phyloP scores from a whole-genome alignment of 2,888 invertebrate species.

The Frankliniella fusca region DNA sequence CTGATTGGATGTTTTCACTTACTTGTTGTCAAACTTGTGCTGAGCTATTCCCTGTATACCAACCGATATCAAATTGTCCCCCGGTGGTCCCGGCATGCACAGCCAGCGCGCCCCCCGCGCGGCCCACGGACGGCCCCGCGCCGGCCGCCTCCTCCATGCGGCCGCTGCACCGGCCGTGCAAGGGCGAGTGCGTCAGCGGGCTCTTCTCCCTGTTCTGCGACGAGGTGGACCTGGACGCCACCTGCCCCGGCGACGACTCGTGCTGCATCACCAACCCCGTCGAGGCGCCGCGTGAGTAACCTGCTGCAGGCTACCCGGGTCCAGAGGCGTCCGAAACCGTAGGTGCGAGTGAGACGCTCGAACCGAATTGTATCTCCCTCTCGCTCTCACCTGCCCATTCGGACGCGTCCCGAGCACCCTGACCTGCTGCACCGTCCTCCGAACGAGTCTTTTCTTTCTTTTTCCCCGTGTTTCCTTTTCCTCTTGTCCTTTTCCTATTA shows the following conservation, averaged over 20 bases:
- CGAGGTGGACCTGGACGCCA: conserved; percentile 72
- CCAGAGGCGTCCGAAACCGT: no score
- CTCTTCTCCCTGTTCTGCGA: conserved; percentile 82
- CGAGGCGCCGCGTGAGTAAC: conserved; percentile 33
- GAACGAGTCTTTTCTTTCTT: no score
- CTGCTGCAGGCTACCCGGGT: background rate
- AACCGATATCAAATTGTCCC: no score
- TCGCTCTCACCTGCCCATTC: no score
- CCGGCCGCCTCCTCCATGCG: conserved; percentile 39
- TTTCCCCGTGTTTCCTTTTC: no score
- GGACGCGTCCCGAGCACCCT: background rate
- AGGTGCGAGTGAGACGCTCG: no score
- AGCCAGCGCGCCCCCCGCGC: background rate
- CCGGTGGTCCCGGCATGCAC: no score
- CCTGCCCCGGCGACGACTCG: conserved; percentile 73
- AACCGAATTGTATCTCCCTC: no score
- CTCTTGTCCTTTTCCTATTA: no score
- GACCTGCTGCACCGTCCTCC: background rate
- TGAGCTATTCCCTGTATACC: background rate
- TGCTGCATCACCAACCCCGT: conserved; percentile 67
- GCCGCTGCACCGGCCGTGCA: conserved; percentile 58
- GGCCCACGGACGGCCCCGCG: conserved; percentile 43
- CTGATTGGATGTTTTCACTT: background rate
- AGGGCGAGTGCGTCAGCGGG: conserved; percentile 79
- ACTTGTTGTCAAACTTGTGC: background rate